Evolutionary conservation across 2,888 invertebrate genomes (phyloP), one percentile per base, ranked within the genome.

Genomic region (Epinotia ramella): DNA sequence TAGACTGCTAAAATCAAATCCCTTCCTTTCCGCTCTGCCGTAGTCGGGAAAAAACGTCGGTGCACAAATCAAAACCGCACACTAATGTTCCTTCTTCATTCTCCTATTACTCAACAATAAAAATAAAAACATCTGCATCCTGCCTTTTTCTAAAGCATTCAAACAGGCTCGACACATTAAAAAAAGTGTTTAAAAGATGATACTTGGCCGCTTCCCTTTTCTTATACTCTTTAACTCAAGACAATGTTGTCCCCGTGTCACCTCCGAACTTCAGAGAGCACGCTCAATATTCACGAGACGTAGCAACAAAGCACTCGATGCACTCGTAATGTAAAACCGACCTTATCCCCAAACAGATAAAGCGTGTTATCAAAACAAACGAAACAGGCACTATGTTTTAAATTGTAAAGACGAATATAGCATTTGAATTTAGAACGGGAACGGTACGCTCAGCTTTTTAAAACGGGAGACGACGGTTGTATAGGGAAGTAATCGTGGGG

Each of bases 261-360:
- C 87, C 85, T 82, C 80, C 82, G 78, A 87, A 87, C 84, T 87
- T 87, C 84, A 86, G 77, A 77, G 86, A 85, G 84, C 79, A 77
- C 81, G 78, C 86, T 89, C 88, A 87, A 89, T 88, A 90, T 90
- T 88, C 90, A 88, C 80, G 82, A 83, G 81, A 77, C 81, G 78
- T 67, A 78, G 81, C 79, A 79, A 82, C 83, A 83, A 84, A 83
- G 81, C 80, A 82, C 75, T 67, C 53, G 70, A 53, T 72, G 40
- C 20, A 16, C 16, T 65, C 72, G n/a, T 28, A 77, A 73, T 59
- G 53, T 73, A 80, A 81, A 82, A 77, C 73, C 66, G 77, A 81
- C 82, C 77, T 76, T 83, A 80, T 77, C 62, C 49, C 20, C n/a
- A n/a, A 16, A 57, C 69, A 60, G 66, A 65, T 73, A 7, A 65